Percentiles rank a stretch among this genome's conserved stretches.
phyloP scores from a whole-genome alignment of 2,888 invertebrate genomes.

The Latheticus oryzae region DNA sequence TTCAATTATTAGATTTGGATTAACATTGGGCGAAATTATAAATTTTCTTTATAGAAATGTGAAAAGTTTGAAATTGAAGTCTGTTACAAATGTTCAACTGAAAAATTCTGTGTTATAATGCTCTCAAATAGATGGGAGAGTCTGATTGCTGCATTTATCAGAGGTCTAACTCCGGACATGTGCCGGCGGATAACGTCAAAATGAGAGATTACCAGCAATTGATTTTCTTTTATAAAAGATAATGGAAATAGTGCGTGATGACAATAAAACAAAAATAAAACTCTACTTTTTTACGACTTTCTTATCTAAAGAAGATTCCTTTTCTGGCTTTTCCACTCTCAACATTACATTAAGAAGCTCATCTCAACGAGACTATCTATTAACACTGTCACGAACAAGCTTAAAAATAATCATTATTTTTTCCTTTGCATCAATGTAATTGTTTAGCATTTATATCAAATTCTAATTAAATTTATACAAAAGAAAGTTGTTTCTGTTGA shows the following conservation, averaged over 20 bases:
- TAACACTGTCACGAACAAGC: no score
- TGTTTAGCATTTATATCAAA: constrained; percentile 6
- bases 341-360: no score
- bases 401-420: no score
- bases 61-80: background rate
- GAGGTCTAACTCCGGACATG: constrained; percentile 38
- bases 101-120: constrained; percentile 15
- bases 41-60: constrained; percentile 3
- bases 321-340: no score
- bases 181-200: constrained; percentile 42
- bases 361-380: no score
- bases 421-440: no score
- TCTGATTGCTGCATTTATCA: constrained; percentile 42
- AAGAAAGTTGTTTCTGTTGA: constrained; percentile 13
- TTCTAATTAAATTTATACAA: constrained; percentile 37
- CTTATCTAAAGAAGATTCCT: no score
- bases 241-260: constrained; percentile 41
- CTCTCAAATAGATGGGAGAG: constrained; percentile 22
- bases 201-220: constrained; percentile 43
- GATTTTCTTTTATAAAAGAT: constrained; percentile 45
- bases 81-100: no score
- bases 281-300: constrained; percentile 38
- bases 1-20: constrained; percentile 15
- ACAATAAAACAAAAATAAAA: constrained; percentile 41
- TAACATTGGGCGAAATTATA: constrained; percentile 19